phyloP scores from a whole-genome alignment of 2,113 vertebrate genomes.

The Pteronura brasiliensis region DNA sequence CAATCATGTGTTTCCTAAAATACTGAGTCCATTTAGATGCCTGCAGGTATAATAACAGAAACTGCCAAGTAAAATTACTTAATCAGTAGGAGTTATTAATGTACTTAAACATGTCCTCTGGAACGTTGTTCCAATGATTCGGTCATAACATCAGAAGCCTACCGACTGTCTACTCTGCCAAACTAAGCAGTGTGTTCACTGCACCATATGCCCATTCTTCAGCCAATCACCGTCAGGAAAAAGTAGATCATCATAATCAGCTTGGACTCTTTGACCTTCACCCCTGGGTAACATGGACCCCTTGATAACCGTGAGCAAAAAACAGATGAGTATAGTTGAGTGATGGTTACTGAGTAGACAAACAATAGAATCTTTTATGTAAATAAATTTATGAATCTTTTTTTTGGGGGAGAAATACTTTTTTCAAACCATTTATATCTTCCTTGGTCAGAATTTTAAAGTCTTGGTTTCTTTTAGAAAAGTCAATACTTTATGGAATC shows the following conservation, averaged over 20 bases:
- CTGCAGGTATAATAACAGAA: neutral
- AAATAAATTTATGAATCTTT: neutral
- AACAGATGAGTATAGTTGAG: neutral
- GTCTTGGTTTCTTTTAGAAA: neutral
- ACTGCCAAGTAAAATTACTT: neutral
- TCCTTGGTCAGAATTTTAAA: neutral
- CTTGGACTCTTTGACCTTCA: neutral
- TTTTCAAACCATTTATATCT: neutral
- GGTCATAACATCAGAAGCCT: neutral
- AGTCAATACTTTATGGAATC: neutral
- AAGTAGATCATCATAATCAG: neutral
- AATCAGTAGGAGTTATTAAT: neutral
- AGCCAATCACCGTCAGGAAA: neutral
- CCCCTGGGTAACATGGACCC: neutral
- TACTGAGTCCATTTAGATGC: neutral
- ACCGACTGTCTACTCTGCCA: neutral
- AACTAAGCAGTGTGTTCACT: neutral
- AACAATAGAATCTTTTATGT: neutral
- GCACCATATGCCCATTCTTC: neutral
- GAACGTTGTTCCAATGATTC: neutral
- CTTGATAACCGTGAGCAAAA: neutral
- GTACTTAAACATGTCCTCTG: neutral
- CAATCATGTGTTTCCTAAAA: neutral
- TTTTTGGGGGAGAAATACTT: neutral
- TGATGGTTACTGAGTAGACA: neutral